Conservation (phyloP, 2,888 invertebrate genomes). For the Caenorhabditis sinica region DNA sequence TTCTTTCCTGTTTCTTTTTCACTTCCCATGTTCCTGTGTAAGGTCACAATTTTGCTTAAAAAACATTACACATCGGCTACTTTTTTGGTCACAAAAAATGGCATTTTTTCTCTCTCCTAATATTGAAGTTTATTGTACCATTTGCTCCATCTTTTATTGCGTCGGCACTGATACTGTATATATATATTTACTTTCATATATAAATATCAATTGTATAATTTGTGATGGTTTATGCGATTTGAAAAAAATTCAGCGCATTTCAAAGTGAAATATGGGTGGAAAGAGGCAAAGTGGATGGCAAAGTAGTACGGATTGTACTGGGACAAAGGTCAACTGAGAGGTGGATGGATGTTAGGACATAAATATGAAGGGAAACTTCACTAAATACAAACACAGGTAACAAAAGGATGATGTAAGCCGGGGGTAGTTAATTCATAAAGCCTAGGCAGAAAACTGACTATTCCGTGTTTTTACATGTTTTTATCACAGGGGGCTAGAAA, state of each 20-base stretch:
- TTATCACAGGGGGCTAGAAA: conserved; percentile 21
- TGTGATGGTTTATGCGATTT: background rate
- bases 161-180: conserved; percentile 22
- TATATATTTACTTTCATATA: conserved; percentile 5
- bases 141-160: background rate
- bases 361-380: conserved; percentile 25
- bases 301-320: conserved; percentile 41
- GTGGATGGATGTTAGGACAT: conserved; percentile 8
- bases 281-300: conserved; percentile 27
- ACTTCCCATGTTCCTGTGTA: conserved; percentile 31
- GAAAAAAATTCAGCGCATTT: conserved; percentile 4
- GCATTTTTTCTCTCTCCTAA: conserved; percentile 23
- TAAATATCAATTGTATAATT: conserved; percentile 6
- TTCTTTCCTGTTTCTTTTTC: background rate
- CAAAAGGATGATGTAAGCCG: background rate
- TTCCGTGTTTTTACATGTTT: background rate
- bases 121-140: conserved; percentile 41
- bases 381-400: conserved; percentile 45
- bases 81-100: conserved; percentile 64
- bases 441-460: conserved; percentile 1
- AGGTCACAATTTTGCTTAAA: conserved; percentile 45
- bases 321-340: conserved; percentile 23
- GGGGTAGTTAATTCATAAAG: conserved; percentile 9
- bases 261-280: background rate
- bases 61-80: conserved; percentile 36